Base-by-base conservation (phyloP, 1,140 invertebrate species). In the Gyrodactylus salaris region DNA sequence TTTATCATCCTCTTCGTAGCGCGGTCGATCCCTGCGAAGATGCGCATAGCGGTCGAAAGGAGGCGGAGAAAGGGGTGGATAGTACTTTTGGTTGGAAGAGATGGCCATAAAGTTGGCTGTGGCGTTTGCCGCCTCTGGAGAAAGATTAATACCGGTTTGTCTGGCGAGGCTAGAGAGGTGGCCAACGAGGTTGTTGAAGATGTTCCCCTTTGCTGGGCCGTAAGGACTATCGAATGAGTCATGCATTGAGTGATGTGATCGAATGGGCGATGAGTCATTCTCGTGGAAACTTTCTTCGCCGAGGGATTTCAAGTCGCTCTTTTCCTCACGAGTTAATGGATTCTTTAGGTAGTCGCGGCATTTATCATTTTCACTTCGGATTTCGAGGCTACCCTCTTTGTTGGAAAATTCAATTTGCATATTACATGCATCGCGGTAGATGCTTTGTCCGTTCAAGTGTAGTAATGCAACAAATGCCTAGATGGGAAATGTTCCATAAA, bases 371-470 rank as follows among this genome's bases (percentile, higher is more conserved):
- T 98, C 98, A 84, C 93, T 98, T 81, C 95, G 95, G 27, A 99
- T 92, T 82, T 97, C 97, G 75, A 99, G 84, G 75, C 88, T 91
- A 75, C 88, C 87, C 85, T 98, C 86, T 83, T 98, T 98, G 34
- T 7, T 16, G 76, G 90, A 94, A 84, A 94, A 98, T 82, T 99
- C 94, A 78, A 99, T 96, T 79, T 91, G 88, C 77, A 99, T 83
- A n/a, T 91, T 96, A 84, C 93, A 96, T 84, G 92, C 96, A 69
- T 89, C 91, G 81, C 93, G 96, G 85, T 96, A 98, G 77, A 98
- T 94, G 79, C 96, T 95, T 82, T 97, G 93, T 0, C 92, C 91
- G 80, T 98, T 91, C 76, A 98, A 83, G 68, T 89, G 34, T 7
- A 54, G 34, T 54, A 54, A n/a, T 16, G 34, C 34, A n/a, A 54